Evolutionary conservation across 2,113 vertebrate genomes (phyloP), one percentile per base, ranked within the genome.

Genomic region (Mesoclemmys tuberculata): DNA sequence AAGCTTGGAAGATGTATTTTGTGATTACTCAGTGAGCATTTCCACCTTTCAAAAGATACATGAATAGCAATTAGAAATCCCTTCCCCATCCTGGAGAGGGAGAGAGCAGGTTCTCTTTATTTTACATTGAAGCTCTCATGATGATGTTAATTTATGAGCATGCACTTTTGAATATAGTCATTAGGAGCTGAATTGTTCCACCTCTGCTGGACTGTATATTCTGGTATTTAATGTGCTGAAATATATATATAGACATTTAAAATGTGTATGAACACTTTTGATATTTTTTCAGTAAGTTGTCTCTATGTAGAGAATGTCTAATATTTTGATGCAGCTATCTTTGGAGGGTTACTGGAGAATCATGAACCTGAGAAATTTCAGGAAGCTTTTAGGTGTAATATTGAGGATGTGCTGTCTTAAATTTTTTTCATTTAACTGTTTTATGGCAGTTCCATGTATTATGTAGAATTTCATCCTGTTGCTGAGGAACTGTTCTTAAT

Each of bases 81-180:
- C 61, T 94, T 88, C 85, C 89, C 88, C 80, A 56, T 92, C 82
- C 74, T 46, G 48, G 89, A 87, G 90, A 75, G 61, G 93, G 89
- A 75, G 61, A 94, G 96, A 97, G 96, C 94, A 82, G 95, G 94
- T 94, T 96, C 95, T 97, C 96, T 96, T 93, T 95, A 78, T 87
- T 92, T 2, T 44, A 2, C 29, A 3, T 82, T 54, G 90, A 29
- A 82, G 80, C 88, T 90, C 84, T 90, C 35, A 52, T 18, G 4
- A 74, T 26, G 3, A 46, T 80, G 2, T 38, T 91, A 84, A 64
- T 89, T 94, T 75, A 41, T 84, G 91, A 74, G 88, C 5, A 90
- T 90, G 95, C 95, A 90, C 87, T 96, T 93, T 93, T 49, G 83
- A 82, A 12, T 1, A 1, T 8, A 49, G 82, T n/a, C 44, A 44